Percentiles rank a stretch among this genome's conserved stretches.
Conservation (phyloP, 2,797 vertebrate genomes). For the Vespertilio murinus region DNA sequence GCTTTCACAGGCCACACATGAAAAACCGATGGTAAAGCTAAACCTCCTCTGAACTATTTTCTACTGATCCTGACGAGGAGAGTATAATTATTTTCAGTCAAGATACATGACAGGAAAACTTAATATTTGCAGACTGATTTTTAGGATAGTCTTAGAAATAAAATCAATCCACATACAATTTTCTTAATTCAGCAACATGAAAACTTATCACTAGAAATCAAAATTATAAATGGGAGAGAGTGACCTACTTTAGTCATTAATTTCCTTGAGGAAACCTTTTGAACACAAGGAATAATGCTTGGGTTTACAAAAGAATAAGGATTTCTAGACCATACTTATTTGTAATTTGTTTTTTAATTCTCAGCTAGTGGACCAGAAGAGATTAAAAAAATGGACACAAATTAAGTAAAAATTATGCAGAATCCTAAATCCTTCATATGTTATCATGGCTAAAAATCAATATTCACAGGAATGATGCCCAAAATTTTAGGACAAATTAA, state of each 20-base stretch:
- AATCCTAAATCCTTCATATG: constrained; percentile 2
- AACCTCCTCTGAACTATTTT: constrained; percentile 28
- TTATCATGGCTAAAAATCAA: neutral
- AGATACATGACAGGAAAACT: neutral
- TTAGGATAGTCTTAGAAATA: constrained; percentile 38
- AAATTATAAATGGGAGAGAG: constrained; percentile 1
- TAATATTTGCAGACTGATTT: constrained; percentile 14
- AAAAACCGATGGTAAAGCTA: neutral
- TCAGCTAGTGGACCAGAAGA: neutral
- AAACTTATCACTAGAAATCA: neutral
- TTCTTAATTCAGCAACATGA: constrained; percentile 35
- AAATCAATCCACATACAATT: neutral
- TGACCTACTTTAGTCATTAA: constrained; percentile 33
- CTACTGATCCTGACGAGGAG: neutral
- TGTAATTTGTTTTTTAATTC: constrained; percentile 31
- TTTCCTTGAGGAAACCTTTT: constrained; percentile 30
- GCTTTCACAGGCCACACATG: neutral
- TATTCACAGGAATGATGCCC: neutral
- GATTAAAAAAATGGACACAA: neutral
- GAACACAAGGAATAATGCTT: constrained; percentile 27
- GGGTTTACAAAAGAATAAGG: constrained; percentile 16
- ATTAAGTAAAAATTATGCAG: neutral
- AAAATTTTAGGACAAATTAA: neutral
- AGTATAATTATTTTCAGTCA: constrained; percentile 31
- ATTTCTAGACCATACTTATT: constrained; percentile 39